Percentiles rank a stretch among this genome's conserved stretches.
Conservation (phyloP, 2,888 invertebrate genomes). For the Mamestra brassicae region DNA sequence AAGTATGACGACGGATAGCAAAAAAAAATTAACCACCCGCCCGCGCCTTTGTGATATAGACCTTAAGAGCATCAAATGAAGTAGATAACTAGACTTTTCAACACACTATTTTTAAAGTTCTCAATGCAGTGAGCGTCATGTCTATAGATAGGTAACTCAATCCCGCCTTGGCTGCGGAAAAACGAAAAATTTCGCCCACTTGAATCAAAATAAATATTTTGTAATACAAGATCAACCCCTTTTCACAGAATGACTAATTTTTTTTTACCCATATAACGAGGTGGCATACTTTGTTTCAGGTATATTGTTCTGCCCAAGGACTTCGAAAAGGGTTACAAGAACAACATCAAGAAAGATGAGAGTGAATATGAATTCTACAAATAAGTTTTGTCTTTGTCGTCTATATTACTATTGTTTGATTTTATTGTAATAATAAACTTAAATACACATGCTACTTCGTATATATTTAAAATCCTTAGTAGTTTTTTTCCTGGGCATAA, state of each 20-base stretch:
- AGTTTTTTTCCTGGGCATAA: background rate
- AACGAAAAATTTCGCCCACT: too few species aligned
- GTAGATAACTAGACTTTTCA: background rate
- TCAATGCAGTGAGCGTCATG: too few species aligned
- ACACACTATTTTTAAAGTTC: background rate
- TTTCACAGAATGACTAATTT: background rate
- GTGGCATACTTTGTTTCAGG: conserved; percentile 73
- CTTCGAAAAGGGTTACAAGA: conserved; percentile 99
- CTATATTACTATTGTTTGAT: conserved; percentile 59
- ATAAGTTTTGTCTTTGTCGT: conserved; percentile 89
- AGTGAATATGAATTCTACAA: conserved; percentile 99
- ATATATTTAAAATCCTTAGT: background rate
- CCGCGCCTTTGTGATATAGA: too few species aligned
- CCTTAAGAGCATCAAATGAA: too few species aligned
- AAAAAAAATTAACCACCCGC: too few species aligned
- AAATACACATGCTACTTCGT: conserved; percentile 26
- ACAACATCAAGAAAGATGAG: conserved; percentile 99
- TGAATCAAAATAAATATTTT: too few species aligned
- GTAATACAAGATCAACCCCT: background rate
- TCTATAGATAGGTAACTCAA: too few species aligned
- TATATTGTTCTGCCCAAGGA: conserved; percentile 99
- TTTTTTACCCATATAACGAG: background rate
- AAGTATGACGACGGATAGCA: too few species aligned
- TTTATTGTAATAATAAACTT: conserved; percentile 62
- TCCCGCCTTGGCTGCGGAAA: too few species aligned